Percentiles rank a stretch among this genome's conserved stretches.
Evolutionary conservation across 2,888 invertebrate species (phyloP).

Genomic region (Chrysolina americana): DNA sequence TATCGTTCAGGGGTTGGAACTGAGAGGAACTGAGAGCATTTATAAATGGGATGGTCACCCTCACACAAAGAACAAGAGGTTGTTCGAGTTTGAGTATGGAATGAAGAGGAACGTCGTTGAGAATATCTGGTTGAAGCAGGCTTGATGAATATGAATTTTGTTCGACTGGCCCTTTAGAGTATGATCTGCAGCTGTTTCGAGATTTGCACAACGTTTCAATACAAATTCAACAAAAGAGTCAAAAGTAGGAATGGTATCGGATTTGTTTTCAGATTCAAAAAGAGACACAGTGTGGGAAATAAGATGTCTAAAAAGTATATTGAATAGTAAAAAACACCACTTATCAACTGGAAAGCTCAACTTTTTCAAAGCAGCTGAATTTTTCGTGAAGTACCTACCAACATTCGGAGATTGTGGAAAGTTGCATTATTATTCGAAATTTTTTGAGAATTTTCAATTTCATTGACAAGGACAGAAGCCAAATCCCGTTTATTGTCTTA

Average conservation of each 20-base stretch:
- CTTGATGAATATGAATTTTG: no score
- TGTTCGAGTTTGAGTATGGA: constrained; percentile 3
- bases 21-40: neutral
- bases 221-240: constrained; percentile 4
- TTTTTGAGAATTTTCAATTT: no score
- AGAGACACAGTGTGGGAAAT: neutral
- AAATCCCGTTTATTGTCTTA: no score
- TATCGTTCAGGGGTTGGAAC: neutral
- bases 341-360: no score
- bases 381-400: no score
- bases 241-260: constrained; percentile 2
- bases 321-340: no score
- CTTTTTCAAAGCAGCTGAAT: no score
- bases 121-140: neutral
- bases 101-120: constrained; percentile 3
- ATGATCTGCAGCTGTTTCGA: constrained; percentile 11
- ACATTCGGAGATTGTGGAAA: no score
- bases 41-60: constrained; percentile 3
- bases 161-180: neutral
- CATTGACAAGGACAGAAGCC: no score
- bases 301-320: neutral
- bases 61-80: neutral
- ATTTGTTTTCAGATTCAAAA: neutral
- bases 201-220: neutral
- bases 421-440: no score